Conservation (phyloP, 2,888 invertebrate genomes). For the Tachina grossa region DNA sequence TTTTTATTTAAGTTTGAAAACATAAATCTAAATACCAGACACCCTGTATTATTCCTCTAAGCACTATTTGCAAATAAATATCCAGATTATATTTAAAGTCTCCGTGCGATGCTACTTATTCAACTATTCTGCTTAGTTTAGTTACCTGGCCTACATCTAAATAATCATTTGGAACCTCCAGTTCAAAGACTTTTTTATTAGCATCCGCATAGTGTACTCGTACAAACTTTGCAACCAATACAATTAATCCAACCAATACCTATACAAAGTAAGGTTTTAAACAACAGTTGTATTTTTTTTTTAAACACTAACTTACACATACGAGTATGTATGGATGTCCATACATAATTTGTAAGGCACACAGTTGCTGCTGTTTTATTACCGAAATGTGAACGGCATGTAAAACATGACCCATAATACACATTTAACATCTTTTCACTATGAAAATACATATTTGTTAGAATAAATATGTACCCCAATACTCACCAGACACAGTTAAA, state of each 20-base stretch:
- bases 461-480: constrained; percentile 27
- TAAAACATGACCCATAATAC: constrained; percentile 32
- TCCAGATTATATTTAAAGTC: too few species aligned
- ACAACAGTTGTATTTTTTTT: not conserved
- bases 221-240: constrained; percentile 1
- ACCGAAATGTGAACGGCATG: constrained; percentile 41
- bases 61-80: too few species aligned
- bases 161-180: too few species aligned
- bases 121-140: too few species aligned
- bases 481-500: not conserved
- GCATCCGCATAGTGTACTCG: too few species aligned
- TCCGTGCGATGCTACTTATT: too few species aligned
- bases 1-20: too few species aligned
- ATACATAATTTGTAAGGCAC: constrained; percentile 21
- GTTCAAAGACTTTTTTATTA: too few species aligned
- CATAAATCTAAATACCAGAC: too few species aligned
- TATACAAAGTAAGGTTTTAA: not conserved
- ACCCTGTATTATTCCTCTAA: too few species aligned
- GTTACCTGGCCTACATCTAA: too few species aligned
- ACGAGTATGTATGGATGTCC: too few species aligned
- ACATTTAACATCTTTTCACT: constrained; percentile 46
- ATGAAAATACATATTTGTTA: constrained; percentile 31
- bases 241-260: not conserved
- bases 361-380: constrained; percentile 42
- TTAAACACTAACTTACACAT: not conserved